Percentiles rank a stretch among this genome's conserved stretches.
Evolutionary conservation across 1,140 invertebrate species (phyloP).

Genomic region (Eriocheir sinensis): DNA sequence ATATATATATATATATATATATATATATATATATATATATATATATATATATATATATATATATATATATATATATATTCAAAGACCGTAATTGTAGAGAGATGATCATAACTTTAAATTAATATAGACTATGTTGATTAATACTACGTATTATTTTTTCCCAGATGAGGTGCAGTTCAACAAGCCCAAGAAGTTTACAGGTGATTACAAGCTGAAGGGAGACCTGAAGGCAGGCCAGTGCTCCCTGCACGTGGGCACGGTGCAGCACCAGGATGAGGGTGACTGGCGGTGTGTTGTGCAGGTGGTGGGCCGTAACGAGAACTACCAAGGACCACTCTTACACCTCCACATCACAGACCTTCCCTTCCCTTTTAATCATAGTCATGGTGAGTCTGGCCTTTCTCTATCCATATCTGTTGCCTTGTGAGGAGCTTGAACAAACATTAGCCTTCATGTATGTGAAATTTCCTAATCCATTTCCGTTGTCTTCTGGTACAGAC

Average conservation of each 20-base stretch:
- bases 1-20: too few species aligned
- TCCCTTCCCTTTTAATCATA: background rate
- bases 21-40: too few species aligned
- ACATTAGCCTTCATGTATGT: background rate
- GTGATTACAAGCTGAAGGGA: slow-evolving; percentile 55
- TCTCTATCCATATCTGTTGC: background rate
- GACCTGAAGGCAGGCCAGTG: slow-evolving; percentile 65
- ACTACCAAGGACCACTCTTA: slow-evolving; percentile 54
- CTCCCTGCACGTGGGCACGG: slow-evolving; percentile 29
- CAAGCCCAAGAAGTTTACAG: background rate
- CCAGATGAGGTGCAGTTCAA: slow-evolving; percentile 40
- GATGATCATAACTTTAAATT: too few species aligned
- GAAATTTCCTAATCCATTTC: background rate
- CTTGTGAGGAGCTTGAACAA: background rate
- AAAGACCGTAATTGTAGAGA: too few species aligned
- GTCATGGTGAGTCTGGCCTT: slow-evolving; percentile 45
- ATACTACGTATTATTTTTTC: background rate
- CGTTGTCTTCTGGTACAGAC: slow-evolving; percentile 40
- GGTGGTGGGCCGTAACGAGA: background rate
- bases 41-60: too few species aligned
- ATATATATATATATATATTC: too few species aligned
- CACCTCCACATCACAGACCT: slow-evolving; percentile 60
- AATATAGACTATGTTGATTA: background rate
- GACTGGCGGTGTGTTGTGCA: slow-evolving; percentile 66
- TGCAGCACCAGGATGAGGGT: slow-evolving; percentile 55